Percentiles rank a stretch among this genome's conserved stretches.
phyloP scores from a whole-genome alignment of 2,113 vertebrate species.

The Patagioenas fasciata region DNA sequence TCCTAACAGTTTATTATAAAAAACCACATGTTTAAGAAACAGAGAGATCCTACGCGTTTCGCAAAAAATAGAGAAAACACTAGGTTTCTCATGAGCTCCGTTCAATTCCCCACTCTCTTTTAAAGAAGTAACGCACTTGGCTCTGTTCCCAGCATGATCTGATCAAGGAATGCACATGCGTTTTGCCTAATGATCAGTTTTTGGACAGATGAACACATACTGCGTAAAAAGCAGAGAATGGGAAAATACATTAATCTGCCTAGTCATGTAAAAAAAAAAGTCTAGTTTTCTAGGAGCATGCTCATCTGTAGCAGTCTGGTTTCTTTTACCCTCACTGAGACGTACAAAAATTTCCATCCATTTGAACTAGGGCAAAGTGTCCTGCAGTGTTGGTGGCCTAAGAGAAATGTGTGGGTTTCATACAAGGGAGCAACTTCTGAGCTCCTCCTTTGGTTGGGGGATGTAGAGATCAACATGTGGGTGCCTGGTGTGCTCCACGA shows the following conservation, averaged over 20 bases:
- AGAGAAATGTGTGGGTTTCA: not conserved
- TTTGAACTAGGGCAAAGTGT: not conserved
- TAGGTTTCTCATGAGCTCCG: conserved; percentile 13
- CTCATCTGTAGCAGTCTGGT: not conserved
- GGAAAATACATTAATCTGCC: not conserved
- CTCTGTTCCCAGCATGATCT: conserved; percentile 28
- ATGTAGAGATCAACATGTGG: not conserved
- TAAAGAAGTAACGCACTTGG: conserved; percentile 34
- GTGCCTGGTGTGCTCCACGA: not conserved
- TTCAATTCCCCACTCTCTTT: conserved; percentile 16
- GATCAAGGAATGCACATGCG: conserved; percentile 8
- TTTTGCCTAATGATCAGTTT: conserved; percentile 45
- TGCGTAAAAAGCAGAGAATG: not conserved
- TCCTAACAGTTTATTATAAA: conserved; percentile 27
- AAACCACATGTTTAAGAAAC: conserved; percentile 20
- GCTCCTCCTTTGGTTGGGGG: not conserved
- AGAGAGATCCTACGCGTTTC: not conserved
- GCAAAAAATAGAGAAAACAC: not conserved
- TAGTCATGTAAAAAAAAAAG: not conserved
- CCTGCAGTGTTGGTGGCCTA: not conserved
- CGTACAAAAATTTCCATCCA: not conserved
- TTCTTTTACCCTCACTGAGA: not conserved
- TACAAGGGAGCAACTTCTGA: not conserved
- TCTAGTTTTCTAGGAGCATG: not conserved
- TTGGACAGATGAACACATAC: conserved; percentile 1